A percentile compares a stretch with the other conserved stretches of the same genome.
phyloP scores from a whole-genome alignment of 1,140 invertebrate species.

The Archivesica marissinica region DNA sequence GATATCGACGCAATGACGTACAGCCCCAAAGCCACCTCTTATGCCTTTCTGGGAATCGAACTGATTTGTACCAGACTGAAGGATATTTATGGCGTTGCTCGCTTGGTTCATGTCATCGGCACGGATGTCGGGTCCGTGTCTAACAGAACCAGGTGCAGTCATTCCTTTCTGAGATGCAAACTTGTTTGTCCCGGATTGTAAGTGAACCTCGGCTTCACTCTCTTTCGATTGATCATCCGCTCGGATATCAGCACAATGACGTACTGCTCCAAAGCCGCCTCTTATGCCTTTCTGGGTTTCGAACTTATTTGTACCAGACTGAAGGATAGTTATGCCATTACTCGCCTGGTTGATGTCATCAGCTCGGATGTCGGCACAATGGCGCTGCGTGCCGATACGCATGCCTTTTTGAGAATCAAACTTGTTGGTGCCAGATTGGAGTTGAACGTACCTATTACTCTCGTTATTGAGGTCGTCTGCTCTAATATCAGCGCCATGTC shows the following conservation, averaged over 20 bases:
- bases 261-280: constrained; percentile 94
- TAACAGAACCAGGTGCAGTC: constrained; percentile 93
- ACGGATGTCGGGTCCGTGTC: constrained; percentile 89
- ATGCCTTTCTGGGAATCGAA: constrained; percentile 95
- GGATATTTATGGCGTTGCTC: constrained; percentile 92
- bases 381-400: constrained; percentile 74
- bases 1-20: constrained; percentile 79
- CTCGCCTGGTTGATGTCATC: constrained; percentile 84
- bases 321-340: constrained; percentile 94
- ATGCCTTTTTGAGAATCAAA: constrained; percentile 84
- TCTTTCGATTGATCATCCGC: constrained; percentile 86
- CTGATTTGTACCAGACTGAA: constrained; percentile 96
- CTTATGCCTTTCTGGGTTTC: constrained; percentile 96
- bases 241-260: constrained; percentile 89
- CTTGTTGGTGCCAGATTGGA: constrained; percentile 97
- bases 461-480: constrained; percentile 74
- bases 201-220: constrained; percentile 94
- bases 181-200: constrained; percentile 98
- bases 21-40: constrained; percentile 90
- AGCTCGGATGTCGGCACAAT: constrained; percentile 78
- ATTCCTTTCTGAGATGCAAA: constrained; percentile 95
- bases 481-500: constrained; percentile 79
- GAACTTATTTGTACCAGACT: constrained; percentile 95
- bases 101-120: constrained; percentile 70
- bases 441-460: constrained; percentile 94